Conservation (phyloP, 2,888 invertebrate genomes). For the Lamellibrachia satsuma region DNA sequence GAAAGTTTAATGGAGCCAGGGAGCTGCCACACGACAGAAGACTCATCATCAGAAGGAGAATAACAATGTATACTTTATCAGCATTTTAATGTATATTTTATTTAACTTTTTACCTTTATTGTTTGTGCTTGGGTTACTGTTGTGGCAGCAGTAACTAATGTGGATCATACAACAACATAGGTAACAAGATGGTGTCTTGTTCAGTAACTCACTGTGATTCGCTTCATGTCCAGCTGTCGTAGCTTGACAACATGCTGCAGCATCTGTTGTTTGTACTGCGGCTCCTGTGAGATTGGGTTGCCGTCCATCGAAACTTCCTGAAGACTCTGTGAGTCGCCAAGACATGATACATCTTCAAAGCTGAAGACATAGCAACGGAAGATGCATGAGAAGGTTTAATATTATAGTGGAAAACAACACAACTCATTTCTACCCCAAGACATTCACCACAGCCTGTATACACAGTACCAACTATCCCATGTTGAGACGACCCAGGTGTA, state of each 20-base stretch:
- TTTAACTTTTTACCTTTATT: too few species aligned
- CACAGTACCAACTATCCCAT: not conserved
- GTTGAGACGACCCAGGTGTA: not conserved
- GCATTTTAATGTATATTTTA: too few species aligned
- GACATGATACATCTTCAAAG: slow-evolving; percentile 85
- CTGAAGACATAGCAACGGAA: slow-evolving; percentile 65
- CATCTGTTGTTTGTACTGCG: slow-evolving; percentile 72
- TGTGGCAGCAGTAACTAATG: not conserved
- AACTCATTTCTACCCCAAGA: not conserved
- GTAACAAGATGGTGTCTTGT: not conserved
- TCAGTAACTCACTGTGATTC: slow-evolving; percentile 57
- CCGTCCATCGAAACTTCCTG: slow-evolving; percentile 82
- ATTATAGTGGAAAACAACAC: not conserved
- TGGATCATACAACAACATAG: slow-evolving; percentile 20
- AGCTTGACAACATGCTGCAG: slow-evolving; percentile 62
- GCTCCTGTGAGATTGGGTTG: slow-evolving; percentile 74
- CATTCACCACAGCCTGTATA: not conserved
- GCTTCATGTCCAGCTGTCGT: slow-evolving; percentile 63
- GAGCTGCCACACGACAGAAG: too few species aligned
- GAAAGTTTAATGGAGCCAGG: too few species aligned
- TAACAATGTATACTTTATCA: too few species aligned
- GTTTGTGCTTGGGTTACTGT: not conserved
- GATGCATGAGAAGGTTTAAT: not conserved
- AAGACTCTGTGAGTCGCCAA: slow-evolving; percentile 80
- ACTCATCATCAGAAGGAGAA: too few species aligned